Percentiles rank a stretch among this genome's conserved stretches.
Evolutionary conservation across 2,113 vertebrate genomes (phyloP).

Genomic region (Calonectris borealis): DNA sequence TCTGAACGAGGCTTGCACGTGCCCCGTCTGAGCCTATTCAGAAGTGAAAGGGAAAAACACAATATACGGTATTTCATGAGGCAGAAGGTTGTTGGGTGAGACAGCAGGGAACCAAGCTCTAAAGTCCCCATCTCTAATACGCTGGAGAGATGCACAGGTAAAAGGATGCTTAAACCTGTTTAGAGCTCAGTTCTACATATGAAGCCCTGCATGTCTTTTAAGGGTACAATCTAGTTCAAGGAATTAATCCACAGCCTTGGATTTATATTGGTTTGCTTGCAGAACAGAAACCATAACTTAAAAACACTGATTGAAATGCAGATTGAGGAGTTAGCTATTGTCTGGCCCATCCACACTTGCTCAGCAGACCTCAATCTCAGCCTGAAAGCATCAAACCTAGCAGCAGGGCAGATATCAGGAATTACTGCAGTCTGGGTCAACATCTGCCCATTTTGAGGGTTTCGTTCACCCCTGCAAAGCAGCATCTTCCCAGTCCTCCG

Average conservation of each 20-base stretch:
- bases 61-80: not conserved
- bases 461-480: not conserved
- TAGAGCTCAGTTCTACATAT: not conserved
- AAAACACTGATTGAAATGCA: not conserved
- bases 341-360: not conserved
- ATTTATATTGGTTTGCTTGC: not conserved
- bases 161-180: not conserved
- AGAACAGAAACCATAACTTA: not conserved
- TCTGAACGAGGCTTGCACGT: not conserved
- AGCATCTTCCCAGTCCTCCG: not conserved
- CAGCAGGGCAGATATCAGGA: not conserved
- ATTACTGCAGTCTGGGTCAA: not conserved
- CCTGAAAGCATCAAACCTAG: not conserved
- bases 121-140: not conserved
- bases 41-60: not conserved
- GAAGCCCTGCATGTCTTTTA: not conserved
- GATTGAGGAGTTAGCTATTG: not conserved
- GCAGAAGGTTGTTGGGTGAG: not conserved
- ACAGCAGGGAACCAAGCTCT: not conserved
- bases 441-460: not conserved
- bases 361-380: not conserved
- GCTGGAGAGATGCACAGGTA: rapidly evolving
- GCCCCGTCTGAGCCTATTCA: not conserved
- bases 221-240: not conserved
- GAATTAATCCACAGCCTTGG: not conserved